Evolutionary conservation across 2,797 vertebrate genomes (phyloP), one percentile per base, ranked within the genome.

Genomic region (Nasua narica): DNA sequence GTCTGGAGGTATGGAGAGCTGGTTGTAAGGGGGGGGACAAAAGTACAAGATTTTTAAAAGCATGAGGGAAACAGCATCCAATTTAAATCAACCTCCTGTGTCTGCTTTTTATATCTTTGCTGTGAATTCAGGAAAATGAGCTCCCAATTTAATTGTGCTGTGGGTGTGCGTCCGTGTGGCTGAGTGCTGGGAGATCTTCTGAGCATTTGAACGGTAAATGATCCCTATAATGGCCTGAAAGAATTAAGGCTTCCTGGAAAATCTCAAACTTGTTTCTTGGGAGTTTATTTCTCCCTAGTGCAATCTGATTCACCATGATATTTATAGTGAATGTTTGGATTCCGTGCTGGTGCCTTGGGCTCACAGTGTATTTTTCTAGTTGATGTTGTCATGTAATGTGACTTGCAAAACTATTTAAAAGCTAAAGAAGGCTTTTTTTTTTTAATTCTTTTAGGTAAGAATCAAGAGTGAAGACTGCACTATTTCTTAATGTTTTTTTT

Each of bases 391-490:
- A 81, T 72, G 72, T 93, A 62, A 86, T 83, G 35, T 92, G 87
- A 93, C 77, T 95, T 95, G 37, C 54, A 84, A 93, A 97, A 87
- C 60, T 78, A 54, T 84, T 97, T 90, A 81, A 96, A 96, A 67
- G n/a, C 37, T 65, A 88, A 65, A 74, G 21, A 35, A 76, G 46
- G 15, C 62, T 65, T 65, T 65, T 60, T 65, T 77, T 82, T 87
- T 74, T 77, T 11, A 82, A 87, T 70, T 60, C 32, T 81, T 93
- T 92, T 15, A 87, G 90, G 58, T 21, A 78, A 70, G 48, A 82
- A 77, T 93, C 21, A 69, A 93, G 58, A 92, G 37, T 13, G 46
- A 94, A 78, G 27, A 13, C 58, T 77, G 19, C 14, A 56, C 19
- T 62, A 18, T 92, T 87, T 56, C 76, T 87, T 86, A 92, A 69